Evolutionary conservation across 2,888 invertebrate genomes (phyloP), one percentile per base, ranked within the genome.

Genomic region (Drosophila mimetica): DNA sequence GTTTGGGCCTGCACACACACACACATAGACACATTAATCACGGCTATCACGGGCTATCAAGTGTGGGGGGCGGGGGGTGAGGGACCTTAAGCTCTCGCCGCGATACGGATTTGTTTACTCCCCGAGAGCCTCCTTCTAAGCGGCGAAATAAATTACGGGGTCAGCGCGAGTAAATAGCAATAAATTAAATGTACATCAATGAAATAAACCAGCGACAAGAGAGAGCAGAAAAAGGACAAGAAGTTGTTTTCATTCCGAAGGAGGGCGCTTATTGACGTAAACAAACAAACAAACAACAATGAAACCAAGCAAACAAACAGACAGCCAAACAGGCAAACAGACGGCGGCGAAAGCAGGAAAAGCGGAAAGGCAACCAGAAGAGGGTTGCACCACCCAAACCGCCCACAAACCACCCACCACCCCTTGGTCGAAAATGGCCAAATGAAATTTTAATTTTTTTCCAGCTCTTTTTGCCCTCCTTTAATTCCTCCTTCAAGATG

Each of bases 151-250:
- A 82, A 82, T 86, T 72, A 78, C 69, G 55, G 58, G 61, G 71
- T 67, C 75, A 75, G 65, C 52, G 47, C 61, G 69, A 48, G 82
- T 69, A 76, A 83, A 80, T 77, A 61, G 76, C 84, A 74, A 84
- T 87, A 84, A 84, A 84, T 84, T 87, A 79, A 87, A 79, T 85
- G 50, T 79, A 82, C 83, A 87, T 87, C 77, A 77, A 84, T 48
- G 50, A 42, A 57, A 75, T 52, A 59, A 76, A 39, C 36, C 51
- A 30, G 46, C 28, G 28, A 30, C 28, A 71, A 64, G 54, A 48
- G 54, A 48, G 48, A 36, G 44, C 60, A 44, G 42, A 44, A 61
- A 75, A 69, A 46, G 51, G 65, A 65, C 64, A 86, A 80, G 79
- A 78, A 86, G 74, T 74, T 71, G 4, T 14, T 80, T 86, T 86